These are phyloP conservation scores for Musca vetustissima DNA, from an alignment of 1,140 invertebrate genomes.

Conservation along the genomic window DNA sequence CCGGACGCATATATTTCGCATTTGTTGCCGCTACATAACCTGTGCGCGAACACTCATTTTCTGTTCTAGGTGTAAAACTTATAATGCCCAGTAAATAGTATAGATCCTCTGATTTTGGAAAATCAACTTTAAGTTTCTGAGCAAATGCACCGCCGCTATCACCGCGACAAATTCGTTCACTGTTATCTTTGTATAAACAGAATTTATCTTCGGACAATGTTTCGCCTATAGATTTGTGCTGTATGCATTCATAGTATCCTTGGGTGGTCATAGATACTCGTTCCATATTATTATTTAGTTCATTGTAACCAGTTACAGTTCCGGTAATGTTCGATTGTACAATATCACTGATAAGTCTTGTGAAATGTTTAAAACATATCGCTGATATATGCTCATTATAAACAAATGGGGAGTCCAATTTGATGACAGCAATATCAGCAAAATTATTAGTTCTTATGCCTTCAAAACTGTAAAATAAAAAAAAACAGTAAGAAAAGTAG, in stretches of 20 bases:
- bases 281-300: conserved; percentile 31
- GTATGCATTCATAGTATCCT: conserved; percentile 1
- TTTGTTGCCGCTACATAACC: conserved; percentile 2
- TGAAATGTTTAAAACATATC: conserved; percentile 3
- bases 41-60: neutral
- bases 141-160: conserved; percentile 50
- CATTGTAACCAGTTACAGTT: conserved; percentile 54
- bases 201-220: conserved; percentile 33
- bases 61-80: neutral
- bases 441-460: too few relatives aligned
- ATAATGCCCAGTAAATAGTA: neutral
- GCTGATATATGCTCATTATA: conserved; percentile 1
- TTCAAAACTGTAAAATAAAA: too few relatives aligned
- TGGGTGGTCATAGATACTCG: conserved; percentile 26
- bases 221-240: neutral
- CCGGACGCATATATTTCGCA: neutral
- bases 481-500: too few relatives aligned
- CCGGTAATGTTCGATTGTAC: neutral
- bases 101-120: neutral
- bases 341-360: neutral
- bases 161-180: conserved; percentile 24
- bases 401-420: conserved; percentile 11
- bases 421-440: conserved; percentile 24
- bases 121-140: conserved; percentile 35
- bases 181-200: conserved; percentile 29